Evolutionary conservation across 2,113 vertebrate genomes (phyloP).

Genomic region (Pituophis catenifer): DNA sequence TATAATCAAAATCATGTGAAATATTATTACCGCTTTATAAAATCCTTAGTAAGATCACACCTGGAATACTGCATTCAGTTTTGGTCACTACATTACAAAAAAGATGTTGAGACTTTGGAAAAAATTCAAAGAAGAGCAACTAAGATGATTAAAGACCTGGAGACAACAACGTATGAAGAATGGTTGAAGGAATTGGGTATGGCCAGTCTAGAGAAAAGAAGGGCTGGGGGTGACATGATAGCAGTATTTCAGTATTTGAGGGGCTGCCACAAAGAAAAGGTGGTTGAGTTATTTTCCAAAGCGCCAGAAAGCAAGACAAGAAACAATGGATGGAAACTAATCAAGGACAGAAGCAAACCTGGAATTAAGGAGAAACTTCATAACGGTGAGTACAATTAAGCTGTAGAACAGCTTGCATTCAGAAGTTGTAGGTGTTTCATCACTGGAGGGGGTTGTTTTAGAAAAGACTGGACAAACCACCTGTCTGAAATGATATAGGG

Average conservation of each 20-base stretch:
- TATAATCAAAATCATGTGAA: background rate
- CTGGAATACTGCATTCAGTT: background rate
- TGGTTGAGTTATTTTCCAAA: background rate
- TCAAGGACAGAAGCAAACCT: background rate
- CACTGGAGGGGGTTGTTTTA: background rate
- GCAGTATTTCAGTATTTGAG: background rate
- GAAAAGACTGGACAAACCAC: background rate
- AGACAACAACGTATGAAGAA: background rate
- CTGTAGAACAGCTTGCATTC: background rate
- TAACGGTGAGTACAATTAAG: background rate
- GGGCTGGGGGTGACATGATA: background rate
- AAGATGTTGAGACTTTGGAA: background rate
- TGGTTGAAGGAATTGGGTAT: background rate
- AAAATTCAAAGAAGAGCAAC: background rate
- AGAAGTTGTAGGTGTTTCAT: background rate
- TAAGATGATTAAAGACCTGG: background rate
- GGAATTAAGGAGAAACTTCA: background rate
- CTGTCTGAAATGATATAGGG: background rate
- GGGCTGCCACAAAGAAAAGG: background rate
- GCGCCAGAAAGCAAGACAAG: background rate
- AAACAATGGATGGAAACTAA: background rate
- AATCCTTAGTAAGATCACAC: background rate
- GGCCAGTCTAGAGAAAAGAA: background rate
- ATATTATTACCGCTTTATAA: background rate
- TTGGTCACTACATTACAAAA: background rate